A percentile compares a stretch with the other conserved stretches of the same genome.
These are phyloP conservation scores for Myotis planiceps DNA, from an alignment of 2,797 vertebrate species.

Conservation along the genomic window DNA sequence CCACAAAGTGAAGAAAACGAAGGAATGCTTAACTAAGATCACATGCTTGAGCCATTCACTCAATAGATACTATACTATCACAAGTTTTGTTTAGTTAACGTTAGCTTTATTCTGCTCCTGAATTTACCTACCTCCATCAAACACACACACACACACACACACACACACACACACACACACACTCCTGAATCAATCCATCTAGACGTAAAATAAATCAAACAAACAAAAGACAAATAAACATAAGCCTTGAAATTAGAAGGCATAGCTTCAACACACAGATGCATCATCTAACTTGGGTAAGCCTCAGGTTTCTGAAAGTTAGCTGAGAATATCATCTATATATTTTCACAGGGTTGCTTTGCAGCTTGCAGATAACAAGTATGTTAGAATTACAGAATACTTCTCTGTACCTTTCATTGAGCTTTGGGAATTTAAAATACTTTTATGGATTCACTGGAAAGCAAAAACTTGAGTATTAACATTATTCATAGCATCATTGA, in stretches of 20 bases:
- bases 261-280: not conserved
- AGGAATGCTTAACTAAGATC: not conserved
- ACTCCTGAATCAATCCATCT: not conserved
- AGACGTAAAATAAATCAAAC: not conserved
- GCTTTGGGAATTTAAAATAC: not conserved
- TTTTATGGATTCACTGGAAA: not conserved
- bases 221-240: not conserved
- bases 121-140: not conserved
- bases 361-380: not conserved
- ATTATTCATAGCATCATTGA: not conserved
- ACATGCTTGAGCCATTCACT: not conserved
- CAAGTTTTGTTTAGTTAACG: not conserved
- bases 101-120: not conserved
- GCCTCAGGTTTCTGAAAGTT: not conserved
- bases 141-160: not conserved
- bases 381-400: not conserved
- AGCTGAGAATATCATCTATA: not conserved
- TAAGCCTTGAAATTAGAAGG: not conserved
- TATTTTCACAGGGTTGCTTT: not conserved
- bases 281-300: not conserved
- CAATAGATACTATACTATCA: not conserved
- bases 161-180: not conserved
- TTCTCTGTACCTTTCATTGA: not conserved
- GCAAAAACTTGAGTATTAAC: not conserved
- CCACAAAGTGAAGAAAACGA: not conserved